phyloP scores from a whole-genome alignment of 2,888 invertebrate genomes.

The Chaitophorus viminalis region DNA sequence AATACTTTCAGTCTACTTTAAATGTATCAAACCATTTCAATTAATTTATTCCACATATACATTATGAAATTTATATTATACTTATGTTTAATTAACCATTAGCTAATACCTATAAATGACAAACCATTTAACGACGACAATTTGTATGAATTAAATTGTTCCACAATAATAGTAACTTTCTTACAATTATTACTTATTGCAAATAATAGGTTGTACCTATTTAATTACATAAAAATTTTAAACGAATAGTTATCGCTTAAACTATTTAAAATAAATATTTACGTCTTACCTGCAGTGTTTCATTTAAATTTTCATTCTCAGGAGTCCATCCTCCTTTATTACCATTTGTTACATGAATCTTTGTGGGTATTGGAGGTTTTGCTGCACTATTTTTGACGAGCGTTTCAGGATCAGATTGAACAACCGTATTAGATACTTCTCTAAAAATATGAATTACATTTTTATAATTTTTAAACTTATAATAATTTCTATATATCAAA shows the following conservation, averaged over 20 bases:
- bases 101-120: no score
- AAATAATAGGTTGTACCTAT: no score
- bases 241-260: neutral
- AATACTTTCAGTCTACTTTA: no score
- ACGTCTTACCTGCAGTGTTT: constrained; percentile 31
- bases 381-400: constrained; percentile 28
- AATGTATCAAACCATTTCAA: no score
- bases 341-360: constrained; percentile 43
- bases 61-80: no score
- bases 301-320: constrained; percentile 41
- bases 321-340: constrained; percentile 32
- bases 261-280: neutral
- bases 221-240: neutral
- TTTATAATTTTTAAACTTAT: neutral
- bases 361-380: constrained; percentile 48
- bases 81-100: no score
- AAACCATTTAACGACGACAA: no score
- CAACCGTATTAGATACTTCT: constrained; percentile 11
- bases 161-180: no score
- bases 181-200: no score
- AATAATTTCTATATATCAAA: constrained; percentile 25
- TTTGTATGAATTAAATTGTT: no score
- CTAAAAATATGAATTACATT: constrained; percentile 23
- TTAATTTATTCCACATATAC: no score
- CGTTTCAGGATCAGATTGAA: neutral